Percentiles rank a stretch among this genome's conserved stretches.
phyloP scores from a whole-genome alignment of 1,140 invertebrate genomes.

The Eufriesea mexicana region DNA sequence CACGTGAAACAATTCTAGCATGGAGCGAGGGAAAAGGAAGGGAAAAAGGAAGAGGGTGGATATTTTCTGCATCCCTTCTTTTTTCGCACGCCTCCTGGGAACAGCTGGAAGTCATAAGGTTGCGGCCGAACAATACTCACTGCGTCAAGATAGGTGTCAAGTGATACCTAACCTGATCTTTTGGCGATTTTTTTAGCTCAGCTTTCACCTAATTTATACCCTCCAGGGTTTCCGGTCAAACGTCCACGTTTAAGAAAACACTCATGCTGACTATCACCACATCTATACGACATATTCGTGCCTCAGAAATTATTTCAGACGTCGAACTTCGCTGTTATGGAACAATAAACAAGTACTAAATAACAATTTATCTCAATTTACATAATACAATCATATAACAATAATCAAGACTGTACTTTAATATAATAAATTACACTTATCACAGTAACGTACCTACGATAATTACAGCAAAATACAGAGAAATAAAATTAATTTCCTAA shows the following conservation, averaged over 20 bases:
- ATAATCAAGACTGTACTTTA: too few species aligned
- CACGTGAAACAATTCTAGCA: too few species aligned
- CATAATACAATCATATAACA: too few species aligned
- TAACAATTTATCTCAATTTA: too few species aligned
- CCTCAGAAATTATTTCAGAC: neutral
- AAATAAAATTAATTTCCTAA: too few species aligned
- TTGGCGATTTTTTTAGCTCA: constrained; percentile 42
- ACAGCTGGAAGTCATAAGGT: constrained; percentile 46
- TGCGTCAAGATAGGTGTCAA: constrained; percentile 16
- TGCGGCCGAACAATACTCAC: constrained; percentile 39
- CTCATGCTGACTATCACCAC: too few species aligned
- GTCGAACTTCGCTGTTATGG: too few species aligned
- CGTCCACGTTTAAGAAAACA: neutral
- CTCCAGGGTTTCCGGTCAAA: constrained; percentile 24
- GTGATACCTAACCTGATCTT: neutral
- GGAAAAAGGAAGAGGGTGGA: neutral
- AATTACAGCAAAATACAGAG: too few species aligned
- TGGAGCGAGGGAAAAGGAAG: neutral
- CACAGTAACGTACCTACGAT: too few species aligned
- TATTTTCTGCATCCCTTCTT: neutral
- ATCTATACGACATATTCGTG: too few species aligned
- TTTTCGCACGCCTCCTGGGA: neutral
- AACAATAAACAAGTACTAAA: too few species aligned
- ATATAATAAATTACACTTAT: too few species aligned
- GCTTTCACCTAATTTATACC: constrained; percentile 38